A percentile compares a stretch with the other conserved stretches of the same genome.
Conservation (phyloP, 2,888 invertebrate genomes). For the Drosophila monieri region DNA sequence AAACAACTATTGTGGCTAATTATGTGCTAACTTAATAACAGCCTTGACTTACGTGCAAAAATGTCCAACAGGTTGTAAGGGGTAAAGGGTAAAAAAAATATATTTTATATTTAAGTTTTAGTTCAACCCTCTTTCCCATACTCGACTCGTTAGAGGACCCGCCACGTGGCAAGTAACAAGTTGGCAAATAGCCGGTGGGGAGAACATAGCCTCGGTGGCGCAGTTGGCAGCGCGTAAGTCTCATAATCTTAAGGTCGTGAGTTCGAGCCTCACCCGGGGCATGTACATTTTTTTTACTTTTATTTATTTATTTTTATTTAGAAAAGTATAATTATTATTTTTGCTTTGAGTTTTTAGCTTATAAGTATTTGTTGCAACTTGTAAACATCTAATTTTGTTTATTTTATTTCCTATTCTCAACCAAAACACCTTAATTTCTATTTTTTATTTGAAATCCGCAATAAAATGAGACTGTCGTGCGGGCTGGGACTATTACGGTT, state of each 20-base stretch:
- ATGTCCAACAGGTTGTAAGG: slow-evolving; percentile 18
- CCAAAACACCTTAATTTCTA: neutral
- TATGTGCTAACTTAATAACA: slow-evolving; percentile 36
- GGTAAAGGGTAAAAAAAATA: neutral
- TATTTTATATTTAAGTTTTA: neutral
- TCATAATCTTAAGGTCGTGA: slow-evolving; percentile 84
- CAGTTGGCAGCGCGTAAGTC: slow-evolving; percentile 84
- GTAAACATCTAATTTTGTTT: too few relatives aligned
- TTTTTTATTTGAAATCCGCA: slow-evolving; percentile 21
- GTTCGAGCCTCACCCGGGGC: slow-evolving; percentile 84
- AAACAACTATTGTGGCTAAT: slow-evolving; percentile 13
- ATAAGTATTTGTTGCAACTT: too few relatives aligned
- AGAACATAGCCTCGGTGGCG: slow-evolving; percentile 82
- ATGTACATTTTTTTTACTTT: slow-evolving; percentile 55
- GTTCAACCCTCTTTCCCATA: neutral
- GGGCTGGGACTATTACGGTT: slow-evolving; percentile 34
- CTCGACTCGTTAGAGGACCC: neutral
- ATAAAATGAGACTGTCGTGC: slow-evolving; percentile 36
- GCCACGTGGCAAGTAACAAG: slow-evolving; percentile 60
- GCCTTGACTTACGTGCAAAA: slow-evolving; percentile 47
- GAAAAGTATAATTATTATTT: too few relatives aligned
- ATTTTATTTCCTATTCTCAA: neutral
- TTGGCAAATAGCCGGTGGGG: slow-evolving; percentile 17
- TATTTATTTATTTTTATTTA: neutral
- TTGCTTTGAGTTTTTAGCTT: too few relatives aligned